Evolutionary conservation across 2,797 vertebrate species (phyloP).

Genomic region (Lacerta viridis): DNA sequence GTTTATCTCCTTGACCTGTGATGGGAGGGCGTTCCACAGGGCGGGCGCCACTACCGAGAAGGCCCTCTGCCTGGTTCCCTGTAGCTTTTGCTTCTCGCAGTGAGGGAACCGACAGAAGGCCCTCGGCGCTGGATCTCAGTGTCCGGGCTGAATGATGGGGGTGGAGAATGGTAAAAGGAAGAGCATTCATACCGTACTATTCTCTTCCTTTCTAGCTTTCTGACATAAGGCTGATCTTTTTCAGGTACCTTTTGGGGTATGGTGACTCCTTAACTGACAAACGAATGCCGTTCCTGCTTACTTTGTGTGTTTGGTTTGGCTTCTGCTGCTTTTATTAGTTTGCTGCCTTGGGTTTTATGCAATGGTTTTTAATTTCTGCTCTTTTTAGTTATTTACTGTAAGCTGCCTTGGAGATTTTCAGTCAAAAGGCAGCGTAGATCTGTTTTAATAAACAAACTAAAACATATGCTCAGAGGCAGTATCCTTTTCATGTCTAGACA

Average conservation of each 20-base stretch:
- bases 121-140: no score
- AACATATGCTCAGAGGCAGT: neutral
- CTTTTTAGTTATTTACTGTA: conserved; percentile 2
- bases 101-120: no score
- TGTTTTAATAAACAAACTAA: neutral
- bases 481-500: neutral
- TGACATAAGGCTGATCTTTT: neutral
- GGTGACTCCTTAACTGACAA: neutral
- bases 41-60: no score
- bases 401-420: neutral
- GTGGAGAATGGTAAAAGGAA: neutral
- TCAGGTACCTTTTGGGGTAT: neutral
- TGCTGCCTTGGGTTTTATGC: conserved; percentile 6
- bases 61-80: no score
- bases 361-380: conserved; percentile 8
- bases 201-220: neutral
- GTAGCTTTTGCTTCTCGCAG: no score
- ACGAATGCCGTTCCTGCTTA: neutral
- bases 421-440: neutral
- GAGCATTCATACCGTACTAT: no score
- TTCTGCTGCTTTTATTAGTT: conserved; percentile 25
- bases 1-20: no score
- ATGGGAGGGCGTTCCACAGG: no score
- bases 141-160: no score
- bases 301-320: conserved; percentile 9